phyloP scores from a whole-genome alignment of 2,113 vertebrate genomes.

The Cnemophilus loriae region DNA sequence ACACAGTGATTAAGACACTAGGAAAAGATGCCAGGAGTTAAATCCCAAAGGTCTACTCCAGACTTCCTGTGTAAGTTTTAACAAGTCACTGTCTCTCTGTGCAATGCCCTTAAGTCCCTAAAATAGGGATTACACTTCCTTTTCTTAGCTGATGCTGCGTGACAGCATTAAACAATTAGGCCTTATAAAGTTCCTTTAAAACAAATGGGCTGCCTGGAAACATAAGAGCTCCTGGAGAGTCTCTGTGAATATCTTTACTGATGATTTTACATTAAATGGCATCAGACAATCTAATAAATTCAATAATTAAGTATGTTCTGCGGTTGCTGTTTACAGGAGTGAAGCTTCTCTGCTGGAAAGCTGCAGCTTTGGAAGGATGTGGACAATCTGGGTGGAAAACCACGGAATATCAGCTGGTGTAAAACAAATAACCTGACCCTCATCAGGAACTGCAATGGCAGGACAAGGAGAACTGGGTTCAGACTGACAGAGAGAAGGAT shows the following conservation, averaged over 20 bases:
- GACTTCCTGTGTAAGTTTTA: constrained; percentile 20
- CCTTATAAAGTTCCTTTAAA: not conserved
- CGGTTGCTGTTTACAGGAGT: not conserved
- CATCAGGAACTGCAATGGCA: not conserved
- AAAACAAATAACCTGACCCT: not conserved
- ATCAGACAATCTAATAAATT: not conserved
- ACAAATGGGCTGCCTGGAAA: not conserved
- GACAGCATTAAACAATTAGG: not conserved
- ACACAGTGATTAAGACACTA: not conserved
- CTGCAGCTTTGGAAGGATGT: not conserved
- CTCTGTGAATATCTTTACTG: not conserved
- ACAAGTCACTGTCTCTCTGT: not conserved
- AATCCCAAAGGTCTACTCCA: constrained; percentile 1
- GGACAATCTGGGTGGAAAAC: not conserved
- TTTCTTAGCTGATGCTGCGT: not conserved
- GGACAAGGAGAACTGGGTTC: not conserved
- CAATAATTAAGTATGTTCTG: not conserved
- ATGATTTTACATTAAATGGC: not conserved
- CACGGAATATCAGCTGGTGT: not conserved
- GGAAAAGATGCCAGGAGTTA: not conserved
- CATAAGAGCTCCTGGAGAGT: not conserved
- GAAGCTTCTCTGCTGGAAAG: not conserved
- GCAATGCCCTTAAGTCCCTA: not conserved
- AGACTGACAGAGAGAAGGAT: not conserved
- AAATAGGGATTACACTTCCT: constrained; percentile 22